Evolutionary conservation across 2,888 invertebrate genomes (phyloP).

Genomic region (Polydrusus pterygomalis): DNA sequence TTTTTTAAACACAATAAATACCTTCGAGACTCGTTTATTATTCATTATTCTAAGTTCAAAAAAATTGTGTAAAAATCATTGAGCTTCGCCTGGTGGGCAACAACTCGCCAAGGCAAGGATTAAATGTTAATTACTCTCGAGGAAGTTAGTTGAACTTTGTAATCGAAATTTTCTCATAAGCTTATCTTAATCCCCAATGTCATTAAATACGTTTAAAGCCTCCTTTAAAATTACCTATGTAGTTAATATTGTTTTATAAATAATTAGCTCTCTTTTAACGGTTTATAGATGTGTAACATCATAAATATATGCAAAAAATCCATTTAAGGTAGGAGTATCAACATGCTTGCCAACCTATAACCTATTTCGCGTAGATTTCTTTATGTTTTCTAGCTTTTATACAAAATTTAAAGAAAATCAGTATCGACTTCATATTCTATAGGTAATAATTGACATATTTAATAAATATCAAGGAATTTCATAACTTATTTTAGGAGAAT

Average conservation of each 20-base stretch:
- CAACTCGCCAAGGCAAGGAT: slow-evolving; percentile 34
- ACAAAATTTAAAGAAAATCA: no score
- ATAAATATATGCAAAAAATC: neutral
- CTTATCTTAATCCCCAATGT: slow-evolving; percentile 48
- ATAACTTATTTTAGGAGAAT: no score
- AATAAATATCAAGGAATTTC: no score
- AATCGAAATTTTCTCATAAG: slow-evolving; percentile 47
- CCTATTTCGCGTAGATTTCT: no score
- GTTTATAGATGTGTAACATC: slow-evolving; percentile 9
- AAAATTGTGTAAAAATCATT: slow-evolving; percentile 19
- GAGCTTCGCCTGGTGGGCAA: slow-evolving; percentile 24
- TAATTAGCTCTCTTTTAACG: slow-evolving; percentile 13
- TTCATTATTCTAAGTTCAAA: neutral
- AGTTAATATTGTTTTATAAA: slow-evolving; percentile 23
- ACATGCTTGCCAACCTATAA: no score
- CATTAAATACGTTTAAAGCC: slow-evolving; percentile 45
- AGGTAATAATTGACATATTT: no score
- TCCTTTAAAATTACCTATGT: slow-evolving; percentile 19
- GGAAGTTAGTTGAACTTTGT: slow-evolving; percentile 43
- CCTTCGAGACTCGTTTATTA: neutral
- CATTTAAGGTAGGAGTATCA: no score
- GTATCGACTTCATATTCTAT: no score
- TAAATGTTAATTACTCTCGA: slow-evolving; percentile 40
- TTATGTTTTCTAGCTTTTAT: no score
- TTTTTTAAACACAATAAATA: neutral